phyloP scores from a whole-genome alignment of 1,140 invertebrate genomes.

The Drosophila tropicalis region DNA sequence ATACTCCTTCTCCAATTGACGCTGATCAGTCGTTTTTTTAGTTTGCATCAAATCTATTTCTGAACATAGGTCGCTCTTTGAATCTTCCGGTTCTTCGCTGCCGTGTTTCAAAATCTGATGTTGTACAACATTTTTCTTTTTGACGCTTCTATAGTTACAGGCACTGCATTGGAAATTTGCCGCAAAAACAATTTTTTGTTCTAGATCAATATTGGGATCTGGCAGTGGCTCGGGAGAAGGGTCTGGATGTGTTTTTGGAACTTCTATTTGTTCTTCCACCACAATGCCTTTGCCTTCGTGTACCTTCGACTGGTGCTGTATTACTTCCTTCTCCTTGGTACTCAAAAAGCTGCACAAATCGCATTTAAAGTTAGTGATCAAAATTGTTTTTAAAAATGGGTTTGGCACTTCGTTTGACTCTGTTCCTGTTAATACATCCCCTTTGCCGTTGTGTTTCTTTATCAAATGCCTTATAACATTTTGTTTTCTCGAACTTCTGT shows the following conservation, averaged over 20 bases:
- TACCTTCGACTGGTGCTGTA: background rate
- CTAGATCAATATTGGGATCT: background rate
- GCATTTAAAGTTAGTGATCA: background rate
- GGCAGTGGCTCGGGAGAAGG: background rate
- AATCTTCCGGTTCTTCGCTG: background rate
- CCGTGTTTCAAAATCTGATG: background rate
- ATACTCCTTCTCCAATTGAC: background rate
- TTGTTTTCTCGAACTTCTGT: constrained; percentile 1
- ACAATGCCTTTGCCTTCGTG: background rate
- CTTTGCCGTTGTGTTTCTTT: background rate
- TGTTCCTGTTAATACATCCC: background rate
- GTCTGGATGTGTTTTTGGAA: background rate
- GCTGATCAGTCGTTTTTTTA: no score
- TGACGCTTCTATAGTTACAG: background rate
- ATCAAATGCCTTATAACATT: background rate
- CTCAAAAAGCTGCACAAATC: background rate
- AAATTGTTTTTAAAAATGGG: background rate
- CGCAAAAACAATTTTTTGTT: background rate
- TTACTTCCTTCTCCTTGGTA: background rate
- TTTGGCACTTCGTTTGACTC: background rate
- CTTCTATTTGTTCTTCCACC: background rate
- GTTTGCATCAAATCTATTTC: no score
- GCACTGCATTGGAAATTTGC: constrained; percentile 1
- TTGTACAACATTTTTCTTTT: background rate
- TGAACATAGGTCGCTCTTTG: no score